A percentile compares a stretch with the other conserved stretches of the same genome.
Evolutionary conservation across 92 coral and sea anemone species (phyloP).

Genomic region (Scolanthus callimorphus): DNA sequence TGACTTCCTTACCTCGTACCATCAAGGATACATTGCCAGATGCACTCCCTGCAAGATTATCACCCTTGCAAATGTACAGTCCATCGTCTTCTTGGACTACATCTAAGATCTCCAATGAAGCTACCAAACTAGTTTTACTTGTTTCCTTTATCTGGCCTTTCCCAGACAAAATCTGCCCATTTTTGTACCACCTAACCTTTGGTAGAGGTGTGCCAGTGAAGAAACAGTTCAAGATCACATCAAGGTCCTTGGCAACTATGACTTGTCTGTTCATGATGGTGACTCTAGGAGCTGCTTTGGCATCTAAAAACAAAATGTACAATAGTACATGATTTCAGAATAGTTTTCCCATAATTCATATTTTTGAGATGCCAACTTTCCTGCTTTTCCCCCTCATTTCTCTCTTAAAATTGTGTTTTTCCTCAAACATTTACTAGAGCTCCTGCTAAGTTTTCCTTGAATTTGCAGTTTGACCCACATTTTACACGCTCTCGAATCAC

Average conservation of each 20-base stretch:
- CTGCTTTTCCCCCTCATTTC: too few species aligned
- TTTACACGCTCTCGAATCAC: too few species aligned
- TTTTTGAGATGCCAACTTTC: too few species aligned
- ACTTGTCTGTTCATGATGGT: not conserved
- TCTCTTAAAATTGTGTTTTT: too few species aligned
- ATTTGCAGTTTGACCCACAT: too few species aligned
- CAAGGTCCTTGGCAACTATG: slow-evolving; percentile 22
- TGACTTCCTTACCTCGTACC: not conserved
- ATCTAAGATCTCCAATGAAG: not conserved
- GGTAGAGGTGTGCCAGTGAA: slow-evolving; percentile 32
- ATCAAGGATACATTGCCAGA: slow-evolving; percentile 25
- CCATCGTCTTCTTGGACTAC: slow-evolving; percentile 23
- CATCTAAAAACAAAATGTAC: too few species aligned
- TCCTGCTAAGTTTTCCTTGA: too few species aligned
- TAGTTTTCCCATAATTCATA: too few species aligned
- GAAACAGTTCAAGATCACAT: slow-evolving; percentile 21
- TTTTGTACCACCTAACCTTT: slow-evolving; percentile 51
- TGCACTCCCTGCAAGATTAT: slow-evolving; percentile 32
- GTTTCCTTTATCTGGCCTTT: not conserved
- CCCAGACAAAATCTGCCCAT: slow-evolving; percentile 1
- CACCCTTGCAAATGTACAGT: slow-evolving; percentile 40
- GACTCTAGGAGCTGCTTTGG: slow-evolving; percentile 41
- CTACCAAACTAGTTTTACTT: not conserved
- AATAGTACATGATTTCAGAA: too few species aligned
- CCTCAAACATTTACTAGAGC: too few species aligned